Base-by-base conservation (phyloP, 2,113 vertebrate species). In the Zosterops japonicus region DNA sequence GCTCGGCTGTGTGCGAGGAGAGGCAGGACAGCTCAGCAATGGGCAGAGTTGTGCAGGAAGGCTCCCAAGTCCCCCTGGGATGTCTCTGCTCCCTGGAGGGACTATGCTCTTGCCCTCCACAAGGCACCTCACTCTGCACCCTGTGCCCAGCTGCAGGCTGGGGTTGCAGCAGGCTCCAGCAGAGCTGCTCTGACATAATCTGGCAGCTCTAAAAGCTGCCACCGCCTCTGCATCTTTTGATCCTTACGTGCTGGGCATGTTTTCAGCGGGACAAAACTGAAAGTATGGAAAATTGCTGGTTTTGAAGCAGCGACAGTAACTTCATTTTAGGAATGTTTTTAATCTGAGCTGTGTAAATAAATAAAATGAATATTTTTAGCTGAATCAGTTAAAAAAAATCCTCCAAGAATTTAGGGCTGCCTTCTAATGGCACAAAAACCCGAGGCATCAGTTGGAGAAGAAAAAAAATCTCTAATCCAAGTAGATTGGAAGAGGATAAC, bases 291-390 rank as follows among this genome's bases (percentile, higher is more conserved):
- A 84, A 87, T 83, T 36, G 60, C 79, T 81, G 52, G 23, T 55
- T 93, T 91, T 74, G 88, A 96, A 94, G 61, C 11, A 23, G 83
- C 1, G 11, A 78, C 87, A 72, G 33, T 91, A 88, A 90, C 68
- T 94, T 88, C 20, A 23, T 92, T 81, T 94, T 75, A 59, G 83
- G 80, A 88, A 67, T 88, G 83, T 85, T 91, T 96, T 91, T 81
- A 67, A 67, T 78, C 52, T 41, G 33, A 56, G 63, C 63, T 88
- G 55, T 81, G 16, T 77, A 95, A 94, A 89, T 94, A 95, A 96
- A 96, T 85, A 74, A 49, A 94, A 83, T 16, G 3, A 46, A 4
- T 77, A 72, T 80, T 95, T 91, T 79, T 82, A 94, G 64, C 71
- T 81, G 87, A 90, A 85, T 89, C 53, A 33, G 36, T 80, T 22